Base-by-base conservation (phyloP, 2,113 vertebrate species). In the Periophthalmodon schlosseri region DNA sequence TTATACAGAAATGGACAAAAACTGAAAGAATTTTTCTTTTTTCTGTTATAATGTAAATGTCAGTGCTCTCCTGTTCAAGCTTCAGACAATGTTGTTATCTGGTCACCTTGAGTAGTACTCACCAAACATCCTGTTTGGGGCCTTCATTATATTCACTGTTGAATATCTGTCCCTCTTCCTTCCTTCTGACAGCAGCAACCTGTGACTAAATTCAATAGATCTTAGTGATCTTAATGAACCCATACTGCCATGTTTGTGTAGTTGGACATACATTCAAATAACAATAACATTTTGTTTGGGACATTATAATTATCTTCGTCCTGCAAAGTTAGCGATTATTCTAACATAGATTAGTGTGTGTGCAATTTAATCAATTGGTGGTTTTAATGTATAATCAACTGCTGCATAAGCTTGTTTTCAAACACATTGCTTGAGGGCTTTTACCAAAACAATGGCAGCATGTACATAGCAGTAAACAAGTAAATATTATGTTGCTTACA, bases 111-210 rank as follows among this genome's bases (percentile, higher is more conserved):
- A 65, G 33, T 8, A 28, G 65, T 73, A 21, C 49, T 15, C 52
- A 82, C 73, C 80, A 91, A 90, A 91, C 93, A 92, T 93, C 93
- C 93, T 92, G 88, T 91, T 92, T 68, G 87, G 87, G 87, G 68
- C 73, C 52, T 77, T 85, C 79, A 70, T 78, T 81, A 84, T 89
- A 84, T 87, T 84, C 77, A 86, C 84, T 68, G 70, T 77, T 78
- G 89, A 89, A 90, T 88, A 90, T 88, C 73, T 74, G 75, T 85
- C 73, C 73, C 78, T 85, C 84, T 91, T 92, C 91, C 92, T 92
- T 93, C 93, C 90, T 70, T 49, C 82, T 79, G 70, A 66, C 72
- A 83, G 73, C 33, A 73, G 85, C 68, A 73, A 84, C 68, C 15
- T 74, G 64, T 82, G 75, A 79, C 74, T 74, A 82, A 85, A 86